phyloP scores from a whole-genome alignment of 2,888 invertebrate species.

The Aleiodes alternator region DNA sequence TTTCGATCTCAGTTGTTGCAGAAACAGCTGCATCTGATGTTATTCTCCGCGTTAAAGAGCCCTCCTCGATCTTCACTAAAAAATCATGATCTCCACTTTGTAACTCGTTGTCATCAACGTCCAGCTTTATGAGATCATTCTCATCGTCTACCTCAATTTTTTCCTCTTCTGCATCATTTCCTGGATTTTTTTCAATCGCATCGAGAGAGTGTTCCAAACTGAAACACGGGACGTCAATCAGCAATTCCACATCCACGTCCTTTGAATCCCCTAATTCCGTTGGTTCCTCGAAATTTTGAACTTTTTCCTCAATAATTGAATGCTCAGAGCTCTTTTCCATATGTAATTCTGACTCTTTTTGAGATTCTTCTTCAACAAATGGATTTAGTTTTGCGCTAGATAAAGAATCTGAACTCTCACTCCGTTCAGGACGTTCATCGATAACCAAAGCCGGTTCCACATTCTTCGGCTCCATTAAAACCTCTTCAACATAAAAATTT shows the following conservation, averaged over 20 bases:
- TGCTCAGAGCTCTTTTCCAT: background rate
- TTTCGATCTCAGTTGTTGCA: constrained; percentile 10
- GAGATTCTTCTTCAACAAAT: background rate
- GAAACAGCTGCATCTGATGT: constrained; percentile 22
- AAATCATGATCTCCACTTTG: background rate
- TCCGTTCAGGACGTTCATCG: background rate
- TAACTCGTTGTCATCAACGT: background rate
- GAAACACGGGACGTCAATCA: background rate
- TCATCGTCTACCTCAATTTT: constrained; percentile 14
- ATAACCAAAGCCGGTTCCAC: background rate
- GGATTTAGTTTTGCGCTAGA: background rate
- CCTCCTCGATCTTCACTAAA: background rate
- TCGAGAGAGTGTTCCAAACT: background rate
- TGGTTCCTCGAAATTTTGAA: background rate
- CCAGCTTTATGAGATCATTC: background rate
- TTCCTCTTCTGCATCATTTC: constrained; percentile 9
- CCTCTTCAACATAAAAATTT: no score
- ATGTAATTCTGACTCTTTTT: background rate
- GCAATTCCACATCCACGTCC: background rate
- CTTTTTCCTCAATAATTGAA: constrained; percentile 40
- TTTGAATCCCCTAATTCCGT: constrained; percentile 18
- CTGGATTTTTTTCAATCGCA: background rate
- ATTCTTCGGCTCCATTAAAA: no score
- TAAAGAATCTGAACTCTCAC: background rate
- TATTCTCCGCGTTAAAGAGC: constrained; percentile 37